These are phyloP conservation scores for Sciurus niger DNA, from an alignment of 2,113 vertebrate genomes.

Conservation along the genomic window DNA sequence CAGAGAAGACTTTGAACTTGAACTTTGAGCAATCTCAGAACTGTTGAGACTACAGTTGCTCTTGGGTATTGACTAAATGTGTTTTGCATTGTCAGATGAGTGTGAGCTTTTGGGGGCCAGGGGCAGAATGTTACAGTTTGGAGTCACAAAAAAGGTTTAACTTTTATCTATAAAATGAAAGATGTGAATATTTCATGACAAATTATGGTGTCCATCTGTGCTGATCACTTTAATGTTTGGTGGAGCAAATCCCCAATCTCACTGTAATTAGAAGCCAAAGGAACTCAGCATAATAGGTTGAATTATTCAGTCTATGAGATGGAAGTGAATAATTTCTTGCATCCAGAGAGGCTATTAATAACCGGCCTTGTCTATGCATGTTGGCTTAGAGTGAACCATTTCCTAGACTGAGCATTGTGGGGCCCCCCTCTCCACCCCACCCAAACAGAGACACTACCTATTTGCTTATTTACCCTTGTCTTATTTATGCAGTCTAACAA, in stretches of 20 bases:
- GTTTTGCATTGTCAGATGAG: too few species aligned
- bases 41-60: too few species aligned
- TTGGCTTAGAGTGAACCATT: not conserved
- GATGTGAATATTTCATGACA: not conserved
- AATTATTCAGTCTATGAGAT: not conserved
- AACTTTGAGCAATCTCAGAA: too few species aligned
- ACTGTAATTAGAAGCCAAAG: not conserved
- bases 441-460: not conserved
- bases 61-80: too few species aligned
- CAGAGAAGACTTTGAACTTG: too few species aligned
- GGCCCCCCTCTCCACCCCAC: too few species aligned
- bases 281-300: not conserved
- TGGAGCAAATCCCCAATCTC: not conserved
- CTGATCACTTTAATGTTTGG: not conserved
- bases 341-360: not conserved
- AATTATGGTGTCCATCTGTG: not conserved
- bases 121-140: too few species aligned
- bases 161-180: too few species aligned
- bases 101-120: too few species aligned
- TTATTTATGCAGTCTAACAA: not conserved
- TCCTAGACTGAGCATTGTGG: rapidly evolving
- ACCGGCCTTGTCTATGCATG: not conserved
- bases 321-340: not conserved
- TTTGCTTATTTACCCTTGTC: not conserved
- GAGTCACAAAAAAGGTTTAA: too few species aligned